Base-by-base conservation (phyloP, 2,797 vertebrate genomes). In the Premnoplex brunnescens region DNA sequence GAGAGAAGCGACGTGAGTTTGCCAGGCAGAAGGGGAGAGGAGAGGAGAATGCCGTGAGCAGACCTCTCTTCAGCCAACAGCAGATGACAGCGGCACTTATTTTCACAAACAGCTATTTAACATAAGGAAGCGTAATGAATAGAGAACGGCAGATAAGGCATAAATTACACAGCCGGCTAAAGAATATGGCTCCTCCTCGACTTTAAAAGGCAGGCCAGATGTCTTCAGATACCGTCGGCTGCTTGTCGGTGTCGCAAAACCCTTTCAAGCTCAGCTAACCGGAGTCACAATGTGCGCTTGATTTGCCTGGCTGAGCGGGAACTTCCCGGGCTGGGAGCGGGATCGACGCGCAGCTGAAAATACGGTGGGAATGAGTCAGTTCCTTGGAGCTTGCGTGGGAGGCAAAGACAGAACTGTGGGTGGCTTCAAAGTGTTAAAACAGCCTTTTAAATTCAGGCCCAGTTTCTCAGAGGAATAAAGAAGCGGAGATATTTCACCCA, bases 361-460 rank as follows among this genome's bases (percentile, higher is more conserved):
- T 92, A 93, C n/a, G 62, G 95, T 88, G 93, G 94, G 91, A 96
- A 96, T 96, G 95, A 95, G 87, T 96, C 96, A 96, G 96, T 93
- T 96, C 96, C 95, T 96, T 93, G 96, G 96, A 96, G 95, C 91
- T 93, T 91, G 85, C 80, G 96, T 96, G 96, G 95, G 95, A 95
- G 89, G 85, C 85, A 94, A 83, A 96, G 95, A 77, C 94, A 94
- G 93, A 88, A 36, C 89, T 95, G 95, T 96, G 95, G 93, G 96
- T 89, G 93, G 94, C 89, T 96, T 96, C 95, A 96, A 96, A 96
- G 95, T 74, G 91, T 89, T 95, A 85, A 95, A 95, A 80, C 82
- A 85, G 94, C 82, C 76, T 95, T 96, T 95, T 63, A 88, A 88
- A 91, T 93, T 88, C 82, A 80, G 85, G 91, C 75, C 82, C 37